Base-by-base conservation (phyloP, 2,797 vertebrate species). In the Labeo calbasu region DNA sequence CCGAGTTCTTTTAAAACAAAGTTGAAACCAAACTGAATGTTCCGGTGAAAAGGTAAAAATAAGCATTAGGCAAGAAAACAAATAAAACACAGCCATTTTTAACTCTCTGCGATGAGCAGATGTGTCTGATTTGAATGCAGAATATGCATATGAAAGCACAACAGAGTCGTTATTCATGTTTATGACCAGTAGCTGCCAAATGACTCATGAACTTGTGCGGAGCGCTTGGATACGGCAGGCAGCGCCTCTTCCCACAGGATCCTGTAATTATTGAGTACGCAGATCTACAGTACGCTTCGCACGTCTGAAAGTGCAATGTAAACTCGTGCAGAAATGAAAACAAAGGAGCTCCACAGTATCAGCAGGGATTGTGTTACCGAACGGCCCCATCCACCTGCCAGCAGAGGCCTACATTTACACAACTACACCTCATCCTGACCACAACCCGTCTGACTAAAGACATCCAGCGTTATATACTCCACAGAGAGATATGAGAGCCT, bases 151-250 rank as follows among this genome's bases (percentile, higher is more conserved):
- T 59, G 79, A 70, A 71, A 59, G 51, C 28, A 32, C 10, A 1
- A 28, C 36, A 48, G 51, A 59, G 79, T 36, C 19, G 12, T 79
- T 3, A 10, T 13, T 70, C 68, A 72, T 14, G 13, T 82, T 82
- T 75, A 82, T 65, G 70, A 48, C 1, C 81, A 51, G 66, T 13
- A 28, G 53, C 66, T 48, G 51, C 8, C 79, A 48, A 14, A 65
- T 75, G 7, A 50, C 43, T 73, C 55, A 1, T 15, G 25, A 63
- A 7, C 8, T n/a, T n/a, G 23, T n/a, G 46, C 2, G 2, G 19
- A 61, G 80, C 19, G 57, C 80, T 19, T 51, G 43, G 70, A 75
- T 17, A 82, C 80, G 6, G 2, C 14, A 4, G 65, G 8, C 55
- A n/a, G 46, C 0, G 28, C 12, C 32, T 43, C 40, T 7, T 59